A percentile compares a stretch with the other conserved stretches of the same genome.
Conservation (phyloP, 2,797 vertebrate species). For the Odontamblyopus lacepedii region DNA sequence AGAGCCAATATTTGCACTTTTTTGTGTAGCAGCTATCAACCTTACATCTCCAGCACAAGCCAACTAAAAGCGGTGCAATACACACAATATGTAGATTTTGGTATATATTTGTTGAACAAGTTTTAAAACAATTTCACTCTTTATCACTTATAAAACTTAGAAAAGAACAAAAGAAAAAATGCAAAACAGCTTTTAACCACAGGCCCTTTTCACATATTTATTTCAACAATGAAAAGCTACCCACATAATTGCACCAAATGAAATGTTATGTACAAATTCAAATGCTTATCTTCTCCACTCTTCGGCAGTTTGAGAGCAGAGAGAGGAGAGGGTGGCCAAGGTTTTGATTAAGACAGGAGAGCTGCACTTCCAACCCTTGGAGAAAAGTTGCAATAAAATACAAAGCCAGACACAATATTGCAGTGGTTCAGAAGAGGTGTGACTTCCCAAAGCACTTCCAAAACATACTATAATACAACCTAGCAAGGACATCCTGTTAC, state of each 20-base stretch:
- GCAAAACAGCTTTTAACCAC: background rate
- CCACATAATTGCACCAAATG: background rate
- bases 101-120: no score
- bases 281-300: background rate
- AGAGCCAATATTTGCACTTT: no score
- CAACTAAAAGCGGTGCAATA: no score
- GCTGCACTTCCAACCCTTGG: background rate
- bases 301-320: background rate
- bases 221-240: no score
- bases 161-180: background rate
- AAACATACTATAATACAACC: background rate
- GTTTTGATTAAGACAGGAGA: background rate
- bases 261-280: background rate
- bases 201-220: background rate
- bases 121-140: no score
- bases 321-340: background rate
- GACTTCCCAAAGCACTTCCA: background rate
- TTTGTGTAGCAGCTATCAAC: no score
- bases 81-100: no score
- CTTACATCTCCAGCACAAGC: no score
- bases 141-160: background rate
- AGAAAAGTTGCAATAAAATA: background rate
- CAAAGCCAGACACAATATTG: conserved; percentile 4
- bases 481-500: background rate
- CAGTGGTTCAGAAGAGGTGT: background rate